Conservation (phyloP, 2,797 vertebrate species). For the Mormyrus proboscirostris region DNA sequence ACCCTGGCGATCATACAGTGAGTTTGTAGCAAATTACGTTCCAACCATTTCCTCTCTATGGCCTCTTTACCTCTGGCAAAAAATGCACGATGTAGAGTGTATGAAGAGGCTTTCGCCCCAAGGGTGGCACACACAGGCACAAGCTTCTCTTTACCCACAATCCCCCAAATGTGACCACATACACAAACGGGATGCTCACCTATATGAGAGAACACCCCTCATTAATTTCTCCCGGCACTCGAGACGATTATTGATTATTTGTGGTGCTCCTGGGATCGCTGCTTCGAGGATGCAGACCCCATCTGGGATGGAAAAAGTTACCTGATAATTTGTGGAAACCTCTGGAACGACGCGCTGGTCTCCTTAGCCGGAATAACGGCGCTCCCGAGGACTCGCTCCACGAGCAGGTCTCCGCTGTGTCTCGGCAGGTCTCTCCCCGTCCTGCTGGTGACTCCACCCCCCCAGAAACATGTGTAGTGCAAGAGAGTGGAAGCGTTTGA, state of each 20-base stretch:
- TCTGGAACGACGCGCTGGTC: not conserved
- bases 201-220: not conserved
- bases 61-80: not conserved
- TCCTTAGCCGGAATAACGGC: not conserved
- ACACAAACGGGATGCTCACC: not conserved
- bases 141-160: not conserved
- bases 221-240: not conserved
- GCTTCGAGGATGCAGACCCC: not conserved
- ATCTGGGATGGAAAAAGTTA: not conserved
- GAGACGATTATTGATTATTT: not conserved
- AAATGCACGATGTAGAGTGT: not conserved
- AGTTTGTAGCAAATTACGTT: not conserved
- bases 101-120: not conserved
- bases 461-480: not conserved
- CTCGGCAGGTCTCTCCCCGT: not conserved
- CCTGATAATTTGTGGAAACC: not conserved
- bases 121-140: not conserved
- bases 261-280: not conserved
- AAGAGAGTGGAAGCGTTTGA: slow-evolving; percentile 31
- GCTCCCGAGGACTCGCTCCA: not conserved
- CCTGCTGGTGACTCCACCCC: not conserved
- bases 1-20: slow-evolving; percentile 1
- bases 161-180: not conserved
- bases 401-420: not conserved
- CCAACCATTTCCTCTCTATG: not conserved